Evolutionary conservation across 2,888 invertebrate genomes (phyloP).

Genomic region (Hyles lineata): DNA sequence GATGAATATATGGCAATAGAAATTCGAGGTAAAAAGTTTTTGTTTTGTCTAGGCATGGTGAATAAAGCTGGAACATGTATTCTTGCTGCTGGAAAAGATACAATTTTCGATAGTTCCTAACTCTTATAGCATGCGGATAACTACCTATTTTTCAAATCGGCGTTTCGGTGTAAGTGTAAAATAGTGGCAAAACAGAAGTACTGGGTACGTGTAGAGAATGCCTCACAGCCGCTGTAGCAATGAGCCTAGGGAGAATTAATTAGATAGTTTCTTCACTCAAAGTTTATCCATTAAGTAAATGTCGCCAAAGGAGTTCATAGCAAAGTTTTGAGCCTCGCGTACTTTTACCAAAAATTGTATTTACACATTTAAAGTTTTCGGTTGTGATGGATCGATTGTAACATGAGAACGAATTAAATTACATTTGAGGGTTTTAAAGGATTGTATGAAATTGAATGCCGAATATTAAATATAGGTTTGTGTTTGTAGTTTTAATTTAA

Average conservation of each 20-base stretch:
- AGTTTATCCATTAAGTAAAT: constrained; percentile 59
- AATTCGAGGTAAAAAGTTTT: not conserved
- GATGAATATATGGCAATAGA: not conserved
- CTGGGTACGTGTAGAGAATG: not conserved
- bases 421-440: not conserved
- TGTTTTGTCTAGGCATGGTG: not conserved
- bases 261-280: constrained; percentile 55
- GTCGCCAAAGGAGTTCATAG: constrained; percentile 13
- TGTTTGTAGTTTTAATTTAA: no score
- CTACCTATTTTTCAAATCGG: not conserved
- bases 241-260: constrained; percentile 53
- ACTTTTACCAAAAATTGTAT: not conserved
- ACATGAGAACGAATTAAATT: not conserved
- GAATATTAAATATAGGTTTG: no score
- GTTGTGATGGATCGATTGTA: not conserved
- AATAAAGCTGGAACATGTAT: not conserved
- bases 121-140: not conserved
- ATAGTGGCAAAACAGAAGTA: not conserved
- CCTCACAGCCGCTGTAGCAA: constrained; percentile 39
- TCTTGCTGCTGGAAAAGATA: not conserved
- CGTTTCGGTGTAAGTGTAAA: not conserved
- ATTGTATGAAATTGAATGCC: not conserved
- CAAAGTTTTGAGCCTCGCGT: not conserved
- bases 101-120: not conserved
- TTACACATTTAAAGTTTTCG: constrained; percentile 10